Evolutionary conservation across 2,797 vertebrate genomes (phyloP).

Genomic region (Aselliscus stoliczkanus): DNA sequence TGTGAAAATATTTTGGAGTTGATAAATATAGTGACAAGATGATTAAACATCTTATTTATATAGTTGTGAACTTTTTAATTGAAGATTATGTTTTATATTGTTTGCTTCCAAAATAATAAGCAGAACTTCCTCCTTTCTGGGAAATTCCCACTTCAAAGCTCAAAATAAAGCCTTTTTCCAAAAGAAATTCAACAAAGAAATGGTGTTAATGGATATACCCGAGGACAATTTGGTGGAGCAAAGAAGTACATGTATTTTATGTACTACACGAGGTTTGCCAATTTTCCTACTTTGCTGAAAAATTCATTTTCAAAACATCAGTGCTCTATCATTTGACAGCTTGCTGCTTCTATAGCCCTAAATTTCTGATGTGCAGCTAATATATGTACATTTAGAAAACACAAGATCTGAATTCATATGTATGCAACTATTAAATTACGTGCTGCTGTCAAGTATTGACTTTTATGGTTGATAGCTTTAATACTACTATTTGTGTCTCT

Average conservation of each 20-base stretch:
- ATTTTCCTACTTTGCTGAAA: conserved; percentile 50
- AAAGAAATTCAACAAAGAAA: conserved; percentile 1
- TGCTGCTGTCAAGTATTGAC: conserved; percentile 74
- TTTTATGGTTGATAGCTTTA: conserved; percentile 78
- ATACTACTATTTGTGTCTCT: conserved; percentile 79
- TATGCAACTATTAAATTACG: conserved; percentile 75
- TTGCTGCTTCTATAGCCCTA: conserved; percentile 67
- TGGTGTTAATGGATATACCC: conserved; percentile 7
- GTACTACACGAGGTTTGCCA: background rate
- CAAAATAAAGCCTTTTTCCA: conserved; percentile 28
- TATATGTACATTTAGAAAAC: conserved; percentile 73
- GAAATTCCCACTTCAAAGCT: conserved; percentile 28
- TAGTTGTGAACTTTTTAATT: conserved; percentile 41
- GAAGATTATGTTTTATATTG: conserved; percentile 33
- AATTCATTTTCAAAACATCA: conserved; percentile 70
- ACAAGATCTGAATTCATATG: conserved; percentile 71
- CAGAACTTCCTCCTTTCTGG: background rate
- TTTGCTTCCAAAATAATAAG: conserved; percentile 47
- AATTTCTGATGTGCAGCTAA: conserved; percentile 72
- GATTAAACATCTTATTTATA: conserved; percentile 44
- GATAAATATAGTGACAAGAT: conserved; percentile 11
- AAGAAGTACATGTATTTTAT: conserved; percentile 51
- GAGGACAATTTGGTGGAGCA: background rate
- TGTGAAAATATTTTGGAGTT: conserved; percentile 41
- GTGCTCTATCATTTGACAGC: conserved; percentile 67